A percentile compares a stretch with the other conserved stretches of the same genome.
Conservation (phyloP, 2,797 vertebrate species). For the Lateolabrax maculatus region DNA sequence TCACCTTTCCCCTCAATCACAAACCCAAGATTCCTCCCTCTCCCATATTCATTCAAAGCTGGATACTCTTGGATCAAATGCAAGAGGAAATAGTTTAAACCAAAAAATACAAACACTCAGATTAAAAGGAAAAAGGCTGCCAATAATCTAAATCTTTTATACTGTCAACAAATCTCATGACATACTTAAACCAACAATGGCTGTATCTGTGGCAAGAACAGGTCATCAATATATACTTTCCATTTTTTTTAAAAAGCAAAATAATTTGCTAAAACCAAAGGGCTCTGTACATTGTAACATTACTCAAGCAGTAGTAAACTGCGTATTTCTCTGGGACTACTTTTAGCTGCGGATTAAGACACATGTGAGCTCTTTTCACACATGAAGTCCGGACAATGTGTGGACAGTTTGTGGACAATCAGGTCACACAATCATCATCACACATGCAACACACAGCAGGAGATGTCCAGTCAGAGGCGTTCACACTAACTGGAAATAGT, state of each 20-base stretch:
- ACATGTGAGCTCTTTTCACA: no score
- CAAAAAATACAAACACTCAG: background rate
- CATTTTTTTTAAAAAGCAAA: background rate
- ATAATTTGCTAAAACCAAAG: background rate
- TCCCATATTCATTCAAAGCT: conserved; percentile 9
- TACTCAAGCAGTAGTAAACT: background rate
- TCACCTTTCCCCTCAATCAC: conserved; percentile 29
- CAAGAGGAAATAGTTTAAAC: conserved; percentile 14
- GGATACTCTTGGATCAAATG: conserved; percentile 17
- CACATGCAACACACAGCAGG: no score
- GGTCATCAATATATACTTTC: background rate
- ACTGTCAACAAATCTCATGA: background rate
- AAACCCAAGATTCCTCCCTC: background rate
- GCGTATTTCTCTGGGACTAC: background rate
- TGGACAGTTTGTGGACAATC: no score
- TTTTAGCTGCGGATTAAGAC: background rate
- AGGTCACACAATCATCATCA: no score
- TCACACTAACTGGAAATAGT: no score
- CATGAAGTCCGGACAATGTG: no score
- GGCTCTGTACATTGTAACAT: background rate
- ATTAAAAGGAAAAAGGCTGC: background rate
- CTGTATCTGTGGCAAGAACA: background rate
- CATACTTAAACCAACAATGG: background rate
- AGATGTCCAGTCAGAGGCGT: no score
- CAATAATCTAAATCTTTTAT: background rate